A percentile compares a stretch with the other conserved stretches of the same genome.
Conservation (phyloP, 2,888 invertebrate species). For the Anarsia innoxiella region DNA sequence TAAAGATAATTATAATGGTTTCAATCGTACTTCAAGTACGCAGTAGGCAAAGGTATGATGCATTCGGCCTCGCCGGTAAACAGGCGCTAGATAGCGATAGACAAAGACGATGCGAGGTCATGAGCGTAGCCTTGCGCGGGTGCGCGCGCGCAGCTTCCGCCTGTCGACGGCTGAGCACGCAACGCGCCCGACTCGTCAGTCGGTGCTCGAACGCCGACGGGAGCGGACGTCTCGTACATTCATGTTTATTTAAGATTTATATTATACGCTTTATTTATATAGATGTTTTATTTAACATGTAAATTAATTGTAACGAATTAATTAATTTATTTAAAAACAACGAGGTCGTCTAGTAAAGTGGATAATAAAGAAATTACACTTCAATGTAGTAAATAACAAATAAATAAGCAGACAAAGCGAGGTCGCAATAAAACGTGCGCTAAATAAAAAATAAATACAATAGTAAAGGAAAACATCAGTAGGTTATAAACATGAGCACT, state of each 20-base stretch:
- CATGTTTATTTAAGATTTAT: no score
- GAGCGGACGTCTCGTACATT: slow-evolving; percentile 27
- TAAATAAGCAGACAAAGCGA: not conserved
- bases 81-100: slow-evolving; percentile 72
- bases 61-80: slow-evolving; percentile 72
- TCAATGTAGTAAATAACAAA: not conserved
- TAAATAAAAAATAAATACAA: slow-evolving; percentile 1
- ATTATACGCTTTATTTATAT: no score
- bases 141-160: slow-evolving; percentile 67
- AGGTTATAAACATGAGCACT: slow-evolving; percentile 1
- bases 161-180: slow-evolving; percentile 50
- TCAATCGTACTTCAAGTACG: slow-evolving; percentile 45
- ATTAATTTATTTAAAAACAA: not conserved
- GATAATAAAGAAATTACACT: not conserved
- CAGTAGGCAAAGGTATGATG: slow-evolving; percentile 62
- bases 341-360: not conserved
- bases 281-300: no score
- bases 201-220: slow-evolving; percentile 34
- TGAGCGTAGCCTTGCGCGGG: slow-evolving; percentile 73
- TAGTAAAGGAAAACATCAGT: slow-evolving; percentile 1
- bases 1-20: slow-evolving; percentile 46
- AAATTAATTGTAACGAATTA: not conserved
- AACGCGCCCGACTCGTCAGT: slow-evolving; percentile 25
- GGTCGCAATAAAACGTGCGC: not conserved
- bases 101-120: slow-evolving; percentile 74